Percentiles rank a stretch among this genome's conserved stretches.
phyloP scores from a whole-genome alignment of 1,140 invertebrate genomes.

The Drepana arcuata region DNA sequence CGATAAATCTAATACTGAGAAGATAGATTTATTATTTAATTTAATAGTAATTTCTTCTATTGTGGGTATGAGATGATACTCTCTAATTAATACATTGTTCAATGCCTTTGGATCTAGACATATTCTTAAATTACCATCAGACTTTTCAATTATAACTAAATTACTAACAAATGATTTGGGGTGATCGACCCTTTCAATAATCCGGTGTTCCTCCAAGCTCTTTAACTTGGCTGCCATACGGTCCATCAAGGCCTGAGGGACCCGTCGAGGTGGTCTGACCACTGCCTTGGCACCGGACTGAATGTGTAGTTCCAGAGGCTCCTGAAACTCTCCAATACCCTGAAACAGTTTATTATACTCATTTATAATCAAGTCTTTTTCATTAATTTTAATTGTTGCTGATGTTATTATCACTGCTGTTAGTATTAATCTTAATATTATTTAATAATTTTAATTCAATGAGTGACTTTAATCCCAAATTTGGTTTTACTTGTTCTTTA shows the following conservation, averaged over 20 bases:
- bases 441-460: not conserved
- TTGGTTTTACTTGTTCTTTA: no score
- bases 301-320: slow-evolving; percentile 5
- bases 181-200: slow-evolving; percentile 21
- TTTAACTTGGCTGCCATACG: slow-evolving; percentile 14
- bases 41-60: slow-evolving; percentile 13
- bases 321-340: slow-evolving; percentile 6
- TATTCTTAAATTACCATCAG: slow-evolving; percentile 16
- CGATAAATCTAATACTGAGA: slow-evolving; percentile 22
- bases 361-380: slow-evolving; percentile 7
- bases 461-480: no score
- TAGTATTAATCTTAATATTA: no score
- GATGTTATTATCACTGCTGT: no score
- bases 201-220: slow-evolving; percentile 11
- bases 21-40: slow-evolving; percentile 14
- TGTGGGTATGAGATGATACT: slow-evolving; percentile 22
- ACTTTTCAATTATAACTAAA: slow-evolving; percentile 23
- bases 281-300: slow-evolving; percentile 8
- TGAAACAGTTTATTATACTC: slow-evolving; percentile 6
- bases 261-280: slow-evolving; percentile 16
- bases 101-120: slow-evolving; percentile 25
- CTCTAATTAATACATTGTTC: slow-evolving; percentile 20
- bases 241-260: slow-evolving; percentile 13
- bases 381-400: not conserved
- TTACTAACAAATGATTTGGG: slow-evolving; percentile 23